Conservation (phyloP, 2,113 vertebrate species). For the Tragelaphus scriptus region DNA sequence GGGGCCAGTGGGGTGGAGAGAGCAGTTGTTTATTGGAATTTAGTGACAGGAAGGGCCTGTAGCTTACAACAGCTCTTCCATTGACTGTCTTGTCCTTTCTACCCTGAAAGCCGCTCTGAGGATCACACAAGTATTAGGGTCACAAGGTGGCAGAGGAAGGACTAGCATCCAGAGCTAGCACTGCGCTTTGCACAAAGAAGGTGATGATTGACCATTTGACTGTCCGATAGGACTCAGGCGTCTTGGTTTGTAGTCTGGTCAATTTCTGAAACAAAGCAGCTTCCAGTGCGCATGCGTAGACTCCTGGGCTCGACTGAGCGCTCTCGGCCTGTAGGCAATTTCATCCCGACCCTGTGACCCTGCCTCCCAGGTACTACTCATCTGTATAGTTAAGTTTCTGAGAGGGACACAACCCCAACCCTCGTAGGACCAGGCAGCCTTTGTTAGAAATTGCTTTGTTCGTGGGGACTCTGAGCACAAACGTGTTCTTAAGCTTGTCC, state of each 20-base stretch:
- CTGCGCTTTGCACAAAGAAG: neutral
- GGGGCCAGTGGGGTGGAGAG: neutral
- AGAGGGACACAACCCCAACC: neutral
- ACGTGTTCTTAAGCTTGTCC: neutral
- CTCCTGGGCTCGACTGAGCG: rapidly evolving
- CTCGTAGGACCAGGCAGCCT: neutral
- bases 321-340: rapidly evolving
- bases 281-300: neutral
- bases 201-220: neutral
- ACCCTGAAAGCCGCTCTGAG: neutral
- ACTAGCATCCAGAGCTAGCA: neutral
- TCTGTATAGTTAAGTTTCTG: neutral
- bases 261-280: neutral
- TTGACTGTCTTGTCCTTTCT: neutral
- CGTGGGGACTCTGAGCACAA: neutral
- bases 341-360: neutral
- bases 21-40: neutral
- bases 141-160: neutral
- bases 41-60: neutral
- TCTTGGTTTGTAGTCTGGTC: neutral
- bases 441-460: neutral
- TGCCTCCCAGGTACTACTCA: neutral
- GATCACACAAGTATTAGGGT: neutral
- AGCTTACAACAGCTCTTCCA: neutral
- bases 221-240: no score